Evolutionary conservation across 1,140 invertebrate genomes (phyloP).

Genomic region (Zaprionus vittiger): DNA sequence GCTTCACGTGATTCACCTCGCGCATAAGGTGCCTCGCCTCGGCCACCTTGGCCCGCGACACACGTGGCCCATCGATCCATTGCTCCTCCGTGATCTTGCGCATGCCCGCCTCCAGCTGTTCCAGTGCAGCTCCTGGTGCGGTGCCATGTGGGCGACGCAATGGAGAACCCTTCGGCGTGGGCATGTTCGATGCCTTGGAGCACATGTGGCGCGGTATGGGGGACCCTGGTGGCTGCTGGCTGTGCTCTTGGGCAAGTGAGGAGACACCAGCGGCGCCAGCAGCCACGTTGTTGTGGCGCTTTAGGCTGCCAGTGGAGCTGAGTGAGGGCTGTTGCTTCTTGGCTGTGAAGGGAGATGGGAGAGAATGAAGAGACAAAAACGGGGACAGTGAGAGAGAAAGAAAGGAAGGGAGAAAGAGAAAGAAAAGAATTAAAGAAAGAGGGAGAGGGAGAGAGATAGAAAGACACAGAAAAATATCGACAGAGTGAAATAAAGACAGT

Average conservation of each 20-base stretch:
- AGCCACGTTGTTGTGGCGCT: constrained; percentile 40
- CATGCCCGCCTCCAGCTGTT: constrained; percentile 71
- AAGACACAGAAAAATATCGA: too few relatives aligned
- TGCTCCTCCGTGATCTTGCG: constrained; percentile 90
- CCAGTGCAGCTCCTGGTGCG: constrained; percentile 70
- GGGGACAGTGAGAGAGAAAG: not conserved
- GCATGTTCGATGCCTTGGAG: constrained; percentile 83
- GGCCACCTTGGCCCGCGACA: constrained; percentile 92
- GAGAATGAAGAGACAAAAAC: not conserved
- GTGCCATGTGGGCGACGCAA: constrained; percentile 83
- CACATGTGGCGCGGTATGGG: constrained; percentile 64
- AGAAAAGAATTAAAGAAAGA: too few relatives aligned
- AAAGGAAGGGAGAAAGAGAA: not conserved
- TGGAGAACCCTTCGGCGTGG: constrained; percentile 86
- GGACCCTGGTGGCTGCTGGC: constrained; percentile 45
- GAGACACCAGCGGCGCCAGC: constrained; percentile 23
- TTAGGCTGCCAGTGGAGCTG: constrained; percentile 59
- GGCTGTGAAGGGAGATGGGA: constrained; percentile 14
- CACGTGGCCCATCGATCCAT: constrained; percentile 97
- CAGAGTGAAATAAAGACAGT: too few relatives aligned
- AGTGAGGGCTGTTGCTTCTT: constrained; percentile 55
- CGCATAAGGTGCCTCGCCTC: constrained; percentile 92
- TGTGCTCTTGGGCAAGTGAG: constrained; percentile 20
- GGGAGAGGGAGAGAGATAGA: too few relatives aligned
- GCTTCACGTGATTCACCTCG: constrained; percentile 89